These are phyloP conservation scores for Germaria angustata DNA, from an alignment of 2,888 invertebrate genomes.

Conservation along the genomic window DNA sequence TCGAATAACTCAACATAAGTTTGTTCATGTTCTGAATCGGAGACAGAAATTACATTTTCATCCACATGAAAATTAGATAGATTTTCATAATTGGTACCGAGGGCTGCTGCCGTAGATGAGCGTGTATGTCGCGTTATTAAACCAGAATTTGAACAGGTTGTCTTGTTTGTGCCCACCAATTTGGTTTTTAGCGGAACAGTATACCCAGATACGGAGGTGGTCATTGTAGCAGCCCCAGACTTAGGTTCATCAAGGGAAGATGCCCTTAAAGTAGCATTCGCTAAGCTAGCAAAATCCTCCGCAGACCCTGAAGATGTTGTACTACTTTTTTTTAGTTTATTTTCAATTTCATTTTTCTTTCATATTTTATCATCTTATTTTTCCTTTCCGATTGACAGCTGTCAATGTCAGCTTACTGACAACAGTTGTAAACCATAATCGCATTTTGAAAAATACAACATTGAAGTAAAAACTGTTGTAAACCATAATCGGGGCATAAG, in stretches of 20 bases:
- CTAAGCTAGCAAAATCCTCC: constrained; percentile 71
- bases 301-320: constrained; percentile 78
- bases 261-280: constrained; percentile 35
- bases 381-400: too few relatives aligned
- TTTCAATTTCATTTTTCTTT: too few relatives aligned
- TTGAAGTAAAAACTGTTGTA: too few relatives aligned
- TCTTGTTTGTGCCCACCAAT: not conserved
- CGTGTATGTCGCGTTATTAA: constrained; percentile 59
- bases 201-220: not conserved
- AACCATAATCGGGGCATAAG: too few relatives aligned
- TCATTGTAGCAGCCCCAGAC: constrained; percentile 72
- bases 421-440: too few relatives aligned
- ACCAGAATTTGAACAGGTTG: constrained; percentile 12
- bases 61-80: constrained; percentile 10
- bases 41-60: constrained; percentile 58
- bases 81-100: constrained; percentile 43
- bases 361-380: too few relatives aligned
- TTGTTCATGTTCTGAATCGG: constrained; percentile 64
- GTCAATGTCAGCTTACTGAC: too few relatives aligned
- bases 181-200: not conserved
- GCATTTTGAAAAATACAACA: too few relatives aligned
- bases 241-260: constrained; percentile 64
- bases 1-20: constrained; percentile 38
- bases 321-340: too few relatives aligned
- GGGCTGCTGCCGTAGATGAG: constrained; percentile 45